Base-by-base conservation (phyloP, 2,888 invertebrate genomes). In the Mactromeris polynyma region DNA sequence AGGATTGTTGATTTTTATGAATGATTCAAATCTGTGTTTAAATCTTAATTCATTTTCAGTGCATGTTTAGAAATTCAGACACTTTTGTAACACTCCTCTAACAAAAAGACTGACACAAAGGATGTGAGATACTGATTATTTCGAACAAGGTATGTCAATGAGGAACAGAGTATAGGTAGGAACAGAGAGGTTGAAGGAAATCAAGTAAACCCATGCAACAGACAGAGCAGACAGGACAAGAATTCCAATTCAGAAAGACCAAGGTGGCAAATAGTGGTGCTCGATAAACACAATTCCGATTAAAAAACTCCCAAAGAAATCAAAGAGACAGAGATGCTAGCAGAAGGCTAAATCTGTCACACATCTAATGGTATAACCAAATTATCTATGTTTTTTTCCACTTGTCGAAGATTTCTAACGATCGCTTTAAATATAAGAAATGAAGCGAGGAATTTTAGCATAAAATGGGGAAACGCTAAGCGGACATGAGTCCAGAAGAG, bases 141-240 rank as follows among this genome's bases (percentile, higher is more conserved):
- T 36, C 36, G 21, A 73, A 73, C 73, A 33, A 26, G 26, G 58
- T 21, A 64, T 64, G 58, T 64, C n/a, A 58, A 64, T 64, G 26
- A 64, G n/a, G 58, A n/a, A 3, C 9, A 26, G 26, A 26, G 58
- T 64, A 21, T 7, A 26, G 2, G 58, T 26, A 26, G 1, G 73
- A 73, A 80, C n/a, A 80, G 80, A 42, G 3, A 21, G 36, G 36
- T n/a, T 21, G n/a, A 33, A 40, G 19, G 26, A 36, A 19, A 42
- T 21, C 80, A 51, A 31, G 40, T 80, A 40, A 73, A 73, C 73
- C 73, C 73, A 73, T 73, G 73, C 73, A 73, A 33, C 3, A 73
- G 73, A 73, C 11, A 33, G 36, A 73, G 33, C 31, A 33, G 36
- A 33, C 14, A 73, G 33, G 31, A 36, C 17, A 36, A 33, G 73